phyloP scores from a whole-genome alignment of 1,140 invertebrate genomes.

The Drosophila yakuba region DNA sequence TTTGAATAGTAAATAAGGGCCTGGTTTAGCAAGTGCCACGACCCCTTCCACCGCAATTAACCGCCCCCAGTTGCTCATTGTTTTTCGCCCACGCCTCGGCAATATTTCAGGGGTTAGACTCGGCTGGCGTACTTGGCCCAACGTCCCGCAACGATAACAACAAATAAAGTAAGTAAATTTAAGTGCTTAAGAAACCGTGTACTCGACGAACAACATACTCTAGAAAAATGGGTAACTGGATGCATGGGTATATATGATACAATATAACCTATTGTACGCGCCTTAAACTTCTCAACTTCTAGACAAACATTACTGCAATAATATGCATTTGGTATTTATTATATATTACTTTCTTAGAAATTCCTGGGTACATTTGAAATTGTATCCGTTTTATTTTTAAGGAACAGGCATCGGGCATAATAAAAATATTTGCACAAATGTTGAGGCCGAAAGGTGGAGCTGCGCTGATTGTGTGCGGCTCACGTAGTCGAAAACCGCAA shows the following conservation, averaged over 20 bases:
- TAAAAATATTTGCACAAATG: conserved; percentile 73
- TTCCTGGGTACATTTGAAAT: conserved; percentile 7
- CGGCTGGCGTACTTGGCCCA: conserved; percentile 7
- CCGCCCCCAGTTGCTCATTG: conserved; percentile 11
- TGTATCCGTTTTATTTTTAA: background rate
- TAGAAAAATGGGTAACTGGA: background rate
- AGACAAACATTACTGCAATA: too few species aligned
- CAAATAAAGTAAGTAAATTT: conserved; percentile 38
- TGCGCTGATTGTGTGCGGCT: conserved; percentile 71
- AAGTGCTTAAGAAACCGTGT: conserved; percentile 1
- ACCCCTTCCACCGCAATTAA: background rate
- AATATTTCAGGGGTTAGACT: conserved; percentile 58
- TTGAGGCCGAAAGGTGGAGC: conserved; percentile 3
- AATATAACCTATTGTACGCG: background rate
- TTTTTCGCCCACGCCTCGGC: conserved; percentile 25
- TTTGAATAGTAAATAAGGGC: conserved; percentile 77
- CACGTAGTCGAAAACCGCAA: conserved; percentile 81
- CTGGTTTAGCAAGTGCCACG: conserved; percentile 6
- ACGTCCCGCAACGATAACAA: conserved; percentile 25
- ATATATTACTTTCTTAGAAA: background rate
- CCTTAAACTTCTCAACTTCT: background rate
- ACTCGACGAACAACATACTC: conserved; percentile 9
- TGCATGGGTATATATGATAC: background rate
- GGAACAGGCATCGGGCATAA: conserved; percentile 20
- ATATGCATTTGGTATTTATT: too few species aligned